phyloP scores from a whole-genome alignment of 2,113 vertebrate genomes.

The Macrotis lagotis region DNA sequence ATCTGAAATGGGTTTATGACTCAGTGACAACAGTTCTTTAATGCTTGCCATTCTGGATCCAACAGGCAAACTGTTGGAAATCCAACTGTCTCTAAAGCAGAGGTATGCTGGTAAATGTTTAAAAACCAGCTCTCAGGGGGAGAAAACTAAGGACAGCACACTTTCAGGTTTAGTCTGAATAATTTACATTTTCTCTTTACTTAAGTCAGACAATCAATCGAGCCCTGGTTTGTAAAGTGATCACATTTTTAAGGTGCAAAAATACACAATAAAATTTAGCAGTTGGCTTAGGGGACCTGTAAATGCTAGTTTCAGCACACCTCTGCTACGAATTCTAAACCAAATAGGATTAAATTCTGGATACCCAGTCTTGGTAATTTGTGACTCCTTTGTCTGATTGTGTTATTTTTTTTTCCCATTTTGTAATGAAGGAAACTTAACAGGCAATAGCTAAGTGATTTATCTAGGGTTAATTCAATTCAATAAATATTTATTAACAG shows the following conservation, averaged over 20 bases:
- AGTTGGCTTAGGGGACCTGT: neutral
- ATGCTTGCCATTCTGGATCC: slow-evolving; percentile 60
- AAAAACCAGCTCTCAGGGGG: neutral
- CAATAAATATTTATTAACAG: neutral
- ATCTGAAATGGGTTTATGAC: slow-evolving; percentile 53
- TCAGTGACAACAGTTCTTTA: slow-evolving; percentile 68
- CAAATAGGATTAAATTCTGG: slow-evolving; percentile 7
- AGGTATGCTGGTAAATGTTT: neutral
- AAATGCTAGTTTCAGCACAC: neutral
- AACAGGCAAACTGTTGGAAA: neutral
- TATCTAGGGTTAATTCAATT: neutral
- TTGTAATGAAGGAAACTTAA: neutral
- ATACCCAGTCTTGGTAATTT: neutral
- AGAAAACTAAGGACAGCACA: neutral
- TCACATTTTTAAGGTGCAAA: neutral
- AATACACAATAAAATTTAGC: neutral
- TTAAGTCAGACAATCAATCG: neutral
- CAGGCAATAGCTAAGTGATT: neutral
- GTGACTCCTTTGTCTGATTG: neutral
- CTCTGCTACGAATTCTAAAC: neutral
- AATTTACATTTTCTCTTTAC: neutral
- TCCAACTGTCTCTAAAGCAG: slow-evolving; percentile 53
- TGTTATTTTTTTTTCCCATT: neutral
- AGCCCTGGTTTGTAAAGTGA: neutral
- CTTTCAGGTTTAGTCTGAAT: neutral